A percentile compares a stretch with the other conserved stretches of the same genome.
Conservation (phyloP, 2,113 vertebrate genomes). For the Oxyura jamaicensis region DNA sequence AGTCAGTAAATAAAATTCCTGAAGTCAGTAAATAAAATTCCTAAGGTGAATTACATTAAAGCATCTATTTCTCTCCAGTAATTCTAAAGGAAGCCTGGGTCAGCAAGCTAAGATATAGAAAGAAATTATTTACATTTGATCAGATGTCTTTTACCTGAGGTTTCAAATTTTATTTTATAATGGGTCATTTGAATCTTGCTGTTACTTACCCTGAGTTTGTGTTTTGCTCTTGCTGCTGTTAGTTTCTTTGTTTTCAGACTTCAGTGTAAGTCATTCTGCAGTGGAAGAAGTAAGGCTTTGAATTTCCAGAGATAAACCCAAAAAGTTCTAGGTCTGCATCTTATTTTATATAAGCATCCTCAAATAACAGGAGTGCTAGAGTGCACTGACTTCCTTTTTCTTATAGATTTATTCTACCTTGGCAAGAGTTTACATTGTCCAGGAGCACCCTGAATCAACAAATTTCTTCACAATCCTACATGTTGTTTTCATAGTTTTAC, state of each 20-base stretch:
- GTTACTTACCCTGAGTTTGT: neutral
- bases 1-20: neutral
- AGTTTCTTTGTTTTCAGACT: neutral
- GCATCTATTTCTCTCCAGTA: neutral
- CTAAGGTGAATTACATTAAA: neutral
- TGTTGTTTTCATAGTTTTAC: neutral
- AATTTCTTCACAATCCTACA: rapidly evolving
- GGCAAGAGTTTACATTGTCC: neutral
- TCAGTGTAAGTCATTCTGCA: neutral
- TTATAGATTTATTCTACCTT: neutral
- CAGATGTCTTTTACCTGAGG: neutral
- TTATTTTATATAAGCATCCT: neutral
- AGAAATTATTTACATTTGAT: neutral
- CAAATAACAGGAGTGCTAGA: neutral
- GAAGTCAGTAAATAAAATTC: neutral
- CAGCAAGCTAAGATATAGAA: neutral
- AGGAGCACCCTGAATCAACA: neutral
- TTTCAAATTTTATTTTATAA: neutral
- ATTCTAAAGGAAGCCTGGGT: neutral
- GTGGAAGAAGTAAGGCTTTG: neutral
- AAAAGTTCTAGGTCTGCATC: rapidly evolving
- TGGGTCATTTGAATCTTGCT: neutral
- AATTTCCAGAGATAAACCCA: neutral
- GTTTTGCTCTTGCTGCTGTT: too few relatives aligned
- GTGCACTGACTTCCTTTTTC: neutral